Base-by-base conservation (phyloP, 2,888 invertebrate genomes). In the Sepioteuthis lessoniana region DNA sequence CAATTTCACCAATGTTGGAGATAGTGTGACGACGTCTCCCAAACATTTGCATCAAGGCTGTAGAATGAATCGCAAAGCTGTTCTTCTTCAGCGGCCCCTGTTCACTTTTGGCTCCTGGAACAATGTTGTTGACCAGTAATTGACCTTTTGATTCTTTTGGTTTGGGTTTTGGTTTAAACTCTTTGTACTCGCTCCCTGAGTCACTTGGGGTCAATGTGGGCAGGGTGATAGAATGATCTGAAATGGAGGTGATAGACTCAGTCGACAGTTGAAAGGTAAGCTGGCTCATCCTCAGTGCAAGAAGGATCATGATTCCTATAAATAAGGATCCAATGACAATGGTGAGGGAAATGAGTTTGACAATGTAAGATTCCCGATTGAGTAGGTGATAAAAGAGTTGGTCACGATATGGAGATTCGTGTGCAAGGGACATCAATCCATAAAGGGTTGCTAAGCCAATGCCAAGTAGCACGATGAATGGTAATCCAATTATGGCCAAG, bases 11-110 rank as follows among this genome's bases (percentile, higher is more conserved):
- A 93, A 96, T 96, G 94, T 96, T 96, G 60, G 96, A 96, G 92
- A 96, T 96, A 10, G 96, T 96, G 94, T 96, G 96, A 25, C 96
- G 95, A 16, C 96, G 94, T 1, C 96, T 94, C 46, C 96, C 96
- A 55, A 96, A 95, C 50, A 96, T 96, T 94, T 96, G 93, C 60
- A 93, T n/a, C 95, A 42, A 92, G 42, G 92, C 92, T 47, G n/a
- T 95, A 96, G 96, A 96, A 94, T 96, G 96, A 8, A 96, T 96
- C 8, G 96, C 96, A 55, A 96, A 95, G 94, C 95, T 94, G 93
- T 94, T 95, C 35, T 94, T 94, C 42, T 92, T 92, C 25, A 19
- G 47, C 5, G 13, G 5, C 0, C n/a, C n/a, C n/a, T 42, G 92
- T 21, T 92, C 92, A 46, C 16, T 42, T 47, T 47, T 42, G 31